Base-by-base conservation (phyloP, 2,888 invertebrate species). In the Ditula angustiorana region DNA sequence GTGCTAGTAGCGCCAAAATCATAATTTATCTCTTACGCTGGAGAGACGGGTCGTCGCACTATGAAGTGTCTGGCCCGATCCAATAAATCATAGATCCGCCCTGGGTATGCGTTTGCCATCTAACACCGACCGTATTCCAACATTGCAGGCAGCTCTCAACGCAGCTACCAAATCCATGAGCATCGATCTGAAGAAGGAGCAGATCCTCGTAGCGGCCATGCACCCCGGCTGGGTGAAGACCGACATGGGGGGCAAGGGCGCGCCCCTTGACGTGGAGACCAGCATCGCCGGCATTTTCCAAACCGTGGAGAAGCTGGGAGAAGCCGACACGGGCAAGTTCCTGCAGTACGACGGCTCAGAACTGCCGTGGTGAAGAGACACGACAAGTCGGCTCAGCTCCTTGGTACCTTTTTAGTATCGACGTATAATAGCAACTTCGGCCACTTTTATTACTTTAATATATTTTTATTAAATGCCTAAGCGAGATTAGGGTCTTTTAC, bases 151-250 rank as follows among this genome's bases (percentile, higher is more conserved):
- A 58, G 98, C 97, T 2, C 82, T 98, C 35, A 98, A 98, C 88
- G 96, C 97, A 76, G 96, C 96, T 1, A 97, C 98, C 0, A 96
- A 96, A 81, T 96, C 97, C 0, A 94, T 98, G 94, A 96, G 97
- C 76, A 81, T 96, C 5, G 98, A 98, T 84, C 90, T 98, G 68
- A 95, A 95, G 79, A 93, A 94, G 37, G 94, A 96, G 72, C 94
- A 95, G 47, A 97, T 98, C 70, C 78, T 98, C 16, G 96, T 95
- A 0, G 93, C 95, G 0, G 94, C 93, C 61, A 81, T 98, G 66
- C 98, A 98, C 88, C 98, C 98, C 0, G 98, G 98, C 1, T 98
- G 98, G 98, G 97, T 98, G 5, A 95, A 95, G 81, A 98, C 98
- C 0, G 96, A 96, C 71, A 96, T 98, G 97, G 98, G 98, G 3